phyloP scores from a whole-genome alignment of 1,140 invertebrate genomes.

The Diorhabda carinulata region DNA sequence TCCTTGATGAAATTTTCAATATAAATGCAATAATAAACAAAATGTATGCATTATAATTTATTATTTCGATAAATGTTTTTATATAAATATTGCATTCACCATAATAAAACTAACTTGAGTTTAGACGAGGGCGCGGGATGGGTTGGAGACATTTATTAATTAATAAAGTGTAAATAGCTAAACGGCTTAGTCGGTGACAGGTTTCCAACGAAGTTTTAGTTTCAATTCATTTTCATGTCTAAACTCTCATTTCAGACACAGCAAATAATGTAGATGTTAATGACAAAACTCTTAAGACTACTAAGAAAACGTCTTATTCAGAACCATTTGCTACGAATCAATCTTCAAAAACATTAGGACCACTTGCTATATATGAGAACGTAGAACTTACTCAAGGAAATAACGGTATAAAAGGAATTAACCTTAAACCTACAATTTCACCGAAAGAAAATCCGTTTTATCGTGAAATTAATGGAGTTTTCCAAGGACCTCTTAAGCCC shows the following conservation, averaged over 20 bases:
- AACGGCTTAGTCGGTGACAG: too few relatives aligned
- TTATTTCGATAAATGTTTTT: too few relatives aligned
- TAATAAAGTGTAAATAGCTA: too few relatives aligned
- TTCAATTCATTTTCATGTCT: too few relatives aligned
- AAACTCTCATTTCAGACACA: conserved; percentile 27
- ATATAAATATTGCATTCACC: too few relatives aligned
- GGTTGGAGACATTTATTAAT: too few relatives aligned
- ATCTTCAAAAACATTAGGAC: conserved; percentile 42
- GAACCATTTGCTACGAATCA: conserved; percentile 28
- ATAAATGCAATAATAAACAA: too few relatives aligned
- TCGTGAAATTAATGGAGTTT: conserved; percentile 10
- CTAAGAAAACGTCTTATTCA: conserved; percentile 9
- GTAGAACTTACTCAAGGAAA: conserved; percentile 18
- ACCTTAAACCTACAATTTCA: conserved; percentile 22
- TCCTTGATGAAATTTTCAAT: too few relatives aligned
- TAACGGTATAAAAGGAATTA: conserved; percentile 13
- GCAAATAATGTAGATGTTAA: conserved; percentile 23
- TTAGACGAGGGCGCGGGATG: too few relatives aligned
- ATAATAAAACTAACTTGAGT: too few relatives aligned
- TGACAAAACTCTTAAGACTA: conserved; percentile 23
- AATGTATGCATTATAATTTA: too few relatives aligned
- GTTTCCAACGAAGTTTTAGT: too few relatives aligned
- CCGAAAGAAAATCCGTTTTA: conserved; percentile 41
- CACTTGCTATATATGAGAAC: conserved; percentile 41
- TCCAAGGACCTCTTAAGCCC: conserved; percentile 51